Base-by-base conservation (phyloP, 2,113 vertebrate genomes). In the Puffinus mauretanicus region DNA sequence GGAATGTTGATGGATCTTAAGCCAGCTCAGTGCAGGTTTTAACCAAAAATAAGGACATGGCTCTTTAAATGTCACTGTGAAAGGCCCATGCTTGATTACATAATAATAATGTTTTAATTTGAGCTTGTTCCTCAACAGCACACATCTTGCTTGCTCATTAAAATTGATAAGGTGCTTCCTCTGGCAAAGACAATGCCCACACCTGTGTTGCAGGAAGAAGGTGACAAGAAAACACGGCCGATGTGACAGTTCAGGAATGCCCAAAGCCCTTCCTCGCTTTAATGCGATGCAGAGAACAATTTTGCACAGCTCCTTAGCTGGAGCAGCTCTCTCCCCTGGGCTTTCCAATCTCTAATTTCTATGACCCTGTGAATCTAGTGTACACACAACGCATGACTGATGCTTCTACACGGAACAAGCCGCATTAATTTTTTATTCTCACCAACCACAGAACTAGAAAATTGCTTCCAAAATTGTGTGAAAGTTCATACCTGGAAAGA, bases 401-500 rank as follows among this genome's bases (percentile, higher is more conserved):
- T 84, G 60, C 51, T 86, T 71, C 88, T 62, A 32, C 36, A 49
- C 0, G 1, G 72, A 87, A 76, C 38, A 76, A 90, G 40, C 2
- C 0, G 2, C 82, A 82, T 96, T 75, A 82, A 69, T 86, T 95
- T 96, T 96, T 94, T 82, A 94, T 94, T 94, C 91, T 86, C 51
- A 34, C n/a, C 83, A 80, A 75, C 71, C 27, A 21, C 71, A 88
- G 71, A 82, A 91, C 34, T 78, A 91, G 80, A 61, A 94, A 91
- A 79, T 78, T 82, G 52, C 86, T 93, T 93, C 66, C 61, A 87
- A 86, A 40, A 71, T n/a, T 92, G 54, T 83, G 86, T 93, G 81
- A 93, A 96, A 95, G 89, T 89, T 91, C 91, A 79, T 87, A 44
- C 58, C 77, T 72, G 78, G 76, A 93, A 96, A 96, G 92, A 82